Evolutionary conservation across 2,888 invertebrate genomes (phyloP).

Genomic region (Eudasyphora cyanicolor): DNA sequence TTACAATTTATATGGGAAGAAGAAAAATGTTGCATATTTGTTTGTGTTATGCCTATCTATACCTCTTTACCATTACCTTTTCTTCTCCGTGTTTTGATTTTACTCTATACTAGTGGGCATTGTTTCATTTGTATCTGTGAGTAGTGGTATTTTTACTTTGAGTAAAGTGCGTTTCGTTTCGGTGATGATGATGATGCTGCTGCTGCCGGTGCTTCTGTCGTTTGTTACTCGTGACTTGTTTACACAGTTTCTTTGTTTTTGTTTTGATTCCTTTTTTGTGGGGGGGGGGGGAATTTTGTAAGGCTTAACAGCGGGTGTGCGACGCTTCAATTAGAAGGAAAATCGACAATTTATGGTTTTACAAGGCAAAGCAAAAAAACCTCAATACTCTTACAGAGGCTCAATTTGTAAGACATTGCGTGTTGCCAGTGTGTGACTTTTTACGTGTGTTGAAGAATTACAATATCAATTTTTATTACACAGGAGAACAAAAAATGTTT

Average conservation of each 20-base stretch:
- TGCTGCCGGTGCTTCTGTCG: constrained; percentile 37
- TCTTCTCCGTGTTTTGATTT: background rate
- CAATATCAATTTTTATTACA: too few species aligned
- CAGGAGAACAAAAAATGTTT: too few species aligned
- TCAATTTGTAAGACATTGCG: background rate
- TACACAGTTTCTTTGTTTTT: background rate
- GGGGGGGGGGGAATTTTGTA: background rate
- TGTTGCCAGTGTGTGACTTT: background rate
- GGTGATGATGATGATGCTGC: too few species aligned
- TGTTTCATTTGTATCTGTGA: background rate
- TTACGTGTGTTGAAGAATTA: too few species aligned
- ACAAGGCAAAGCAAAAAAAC: too few species aligned
- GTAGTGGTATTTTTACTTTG: constrained; percentile 30
- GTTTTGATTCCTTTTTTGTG: background rate
- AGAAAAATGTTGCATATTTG: constrained; percentile 37
- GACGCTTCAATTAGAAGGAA: constrained; percentile 60
- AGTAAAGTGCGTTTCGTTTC: constrained; percentile 60
- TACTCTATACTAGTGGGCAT: background rate
- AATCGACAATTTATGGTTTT: background rate
- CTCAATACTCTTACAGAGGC: background rate
- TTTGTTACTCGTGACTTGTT: background rate
- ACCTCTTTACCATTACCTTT: background rate
- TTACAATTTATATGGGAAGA: background rate
- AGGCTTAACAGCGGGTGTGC: constrained; percentile 67
- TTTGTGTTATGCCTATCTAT: too few species aligned